Base-by-base conservation (phyloP, 2,797 vertebrate genomes). In the Esox lucius region DNA sequence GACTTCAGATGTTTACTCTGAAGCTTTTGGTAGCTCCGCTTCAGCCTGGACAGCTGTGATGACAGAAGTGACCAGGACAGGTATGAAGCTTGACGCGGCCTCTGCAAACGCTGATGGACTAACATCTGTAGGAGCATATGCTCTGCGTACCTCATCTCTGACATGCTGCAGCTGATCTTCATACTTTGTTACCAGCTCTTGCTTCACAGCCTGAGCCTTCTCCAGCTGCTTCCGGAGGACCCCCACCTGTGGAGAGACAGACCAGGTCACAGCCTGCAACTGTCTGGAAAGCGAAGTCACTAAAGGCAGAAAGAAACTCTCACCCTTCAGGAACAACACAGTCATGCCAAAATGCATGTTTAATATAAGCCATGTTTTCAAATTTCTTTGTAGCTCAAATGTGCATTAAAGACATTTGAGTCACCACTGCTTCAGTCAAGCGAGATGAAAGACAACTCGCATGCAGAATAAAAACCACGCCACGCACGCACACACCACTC, bases 21-120 rank as follows among this genome's bases (percentile, higher is more conserved):
- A 72, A 98, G 93, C 84, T 96, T 99, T 86, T 95, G 94, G 86
- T 98, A 98, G 92, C 93, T 96, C 88, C 92, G 96, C 84, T 95
- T 97, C 85, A 99, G 87, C 86, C 90, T 95, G 69, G 92, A 90
- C 79, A 98, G 87, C 97, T 98, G 87, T 26, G 42, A 42, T 11
- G 28, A 28, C 39, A 46, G 65, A 79, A 68, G 71, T 4, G 68
- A 46, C 12, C 42, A 46, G 42, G 42, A 46, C 42, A 46, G 12
- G 12, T 2, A 12, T 46, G 42, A 46, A 13, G 12, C 42, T 13
- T 46, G 42, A 46, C 42, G 42, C 11, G 12, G 42, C 42, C n/a
- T 59, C 5, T 22, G 56, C 56, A 59, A n/a, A 59, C 5, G 81
- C 81, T 83, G 74, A 82, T 74, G 28, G 59, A 46, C 13, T 12